A percentile compares a stretch with the other conserved stretches of the same genome.
phyloP scores from a whole-genome alignment of 2,888 invertebrate species.

The Actias luna region DNA sequence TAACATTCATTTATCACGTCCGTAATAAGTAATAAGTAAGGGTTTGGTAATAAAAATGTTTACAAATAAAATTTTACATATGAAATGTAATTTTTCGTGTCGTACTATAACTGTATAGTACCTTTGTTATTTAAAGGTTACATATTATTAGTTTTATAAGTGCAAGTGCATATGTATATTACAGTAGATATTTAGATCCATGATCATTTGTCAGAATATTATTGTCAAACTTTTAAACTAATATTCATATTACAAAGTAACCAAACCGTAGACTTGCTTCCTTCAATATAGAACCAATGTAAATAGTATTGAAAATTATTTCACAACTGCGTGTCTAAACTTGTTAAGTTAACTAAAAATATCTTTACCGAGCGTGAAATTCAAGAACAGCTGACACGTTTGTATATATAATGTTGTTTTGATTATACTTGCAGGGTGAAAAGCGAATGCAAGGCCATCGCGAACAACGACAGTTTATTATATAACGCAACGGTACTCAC shows the following conservation, averaged over 20 bases:
- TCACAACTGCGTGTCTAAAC: background rate
- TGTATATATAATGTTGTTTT: conserved; percentile 27
- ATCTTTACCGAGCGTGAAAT: conserved; percentile 8
- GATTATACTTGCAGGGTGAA: conserved; percentile 63
- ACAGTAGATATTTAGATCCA: too few species aligned
- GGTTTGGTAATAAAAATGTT: too few species aligned
- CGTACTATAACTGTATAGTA: too few species aligned
- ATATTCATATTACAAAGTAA: background rate
- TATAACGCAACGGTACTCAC: conserved; percentile 54
- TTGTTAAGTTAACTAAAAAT: background rate
- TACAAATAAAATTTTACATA: too few species aligned
- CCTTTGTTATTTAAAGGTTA: too few species aligned
- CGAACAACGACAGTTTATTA: conserved; percentile 58
- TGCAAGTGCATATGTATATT: too few species aligned
- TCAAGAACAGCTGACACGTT: conserved; percentile 23
- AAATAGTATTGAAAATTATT: background rate
- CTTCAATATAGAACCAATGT: background rate
- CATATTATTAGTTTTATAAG: too few species aligned
- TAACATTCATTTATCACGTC: too few species aligned
- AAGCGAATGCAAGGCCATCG: conserved; percentile 75
- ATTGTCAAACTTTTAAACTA: too few species aligned
- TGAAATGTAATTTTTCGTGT: too few species aligned
- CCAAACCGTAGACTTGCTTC: background rate
- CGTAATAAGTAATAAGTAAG: too few species aligned
- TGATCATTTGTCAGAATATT: too few species aligned